Percentiles rank a stretch among this genome's conserved stretches.
phyloP scores from a whole-genome alignment of 1,140 invertebrate genomes.

The Lysiphlebus fabarum region DNA sequence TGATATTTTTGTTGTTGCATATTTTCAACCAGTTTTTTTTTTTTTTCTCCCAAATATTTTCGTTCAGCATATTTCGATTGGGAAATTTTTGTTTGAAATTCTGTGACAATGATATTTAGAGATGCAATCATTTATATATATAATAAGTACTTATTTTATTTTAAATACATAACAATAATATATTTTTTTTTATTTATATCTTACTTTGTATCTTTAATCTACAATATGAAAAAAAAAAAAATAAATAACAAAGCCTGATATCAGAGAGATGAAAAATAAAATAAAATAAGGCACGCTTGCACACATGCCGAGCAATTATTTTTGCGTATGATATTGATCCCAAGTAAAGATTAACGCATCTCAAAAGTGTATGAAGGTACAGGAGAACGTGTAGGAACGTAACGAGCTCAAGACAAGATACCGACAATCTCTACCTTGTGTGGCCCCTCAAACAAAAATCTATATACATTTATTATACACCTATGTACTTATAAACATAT shows the following conservation, averaged over 20 bases:
- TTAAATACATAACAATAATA: too few relatives aligned
- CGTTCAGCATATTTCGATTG: too few relatives aligned
- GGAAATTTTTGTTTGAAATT: too few relatives aligned
- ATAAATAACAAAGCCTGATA: neutral
- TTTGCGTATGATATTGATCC: slow-evolving; percentile 45
- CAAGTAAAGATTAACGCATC: slow-evolving; percentile 36
- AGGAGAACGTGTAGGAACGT: slow-evolving; percentile 27
- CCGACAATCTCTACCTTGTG: too few relatives aligned
- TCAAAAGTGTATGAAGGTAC: slow-evolving; percentile 16
- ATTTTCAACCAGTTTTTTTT: too few relatives aligned
- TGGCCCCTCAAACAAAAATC: neutral
- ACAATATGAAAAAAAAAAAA: neutral
- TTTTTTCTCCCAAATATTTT: too few relatives aligned
- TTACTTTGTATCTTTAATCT: neutral
- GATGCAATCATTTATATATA: too few relatives aligned
- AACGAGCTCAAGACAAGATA: slow-evolving; percentile 24
- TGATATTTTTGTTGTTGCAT: too few relatives aligned
- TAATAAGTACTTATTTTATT: too few relatives aligned
- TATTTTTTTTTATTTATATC: neutral
- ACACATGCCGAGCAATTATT: slow-evolving; percentile 42
- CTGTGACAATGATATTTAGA: too few relatives aligned
- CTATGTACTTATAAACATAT: too few relatives aligned
- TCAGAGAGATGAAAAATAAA: slow-evolving; percentile 26
- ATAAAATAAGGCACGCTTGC: slow-evolving; percentile 21
- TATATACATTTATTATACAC: too few relatives aligned